phyloP scores from a whole-genome alignment of 2,113 vertebrate genomes.

The Malurus elegans region DNA sequence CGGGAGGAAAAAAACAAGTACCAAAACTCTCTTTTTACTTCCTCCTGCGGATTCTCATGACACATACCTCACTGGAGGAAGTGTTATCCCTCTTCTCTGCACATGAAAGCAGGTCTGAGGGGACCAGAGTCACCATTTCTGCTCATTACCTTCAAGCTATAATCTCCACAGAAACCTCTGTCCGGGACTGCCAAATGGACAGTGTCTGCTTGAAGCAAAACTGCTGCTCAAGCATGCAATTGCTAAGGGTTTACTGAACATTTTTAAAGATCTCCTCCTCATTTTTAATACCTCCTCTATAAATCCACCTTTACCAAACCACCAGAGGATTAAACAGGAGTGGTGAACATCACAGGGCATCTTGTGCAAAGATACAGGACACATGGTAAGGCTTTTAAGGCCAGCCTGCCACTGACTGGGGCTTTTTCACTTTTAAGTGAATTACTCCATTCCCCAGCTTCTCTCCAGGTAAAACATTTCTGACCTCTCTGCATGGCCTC shows the following conservation, averaged over 20 bases:
- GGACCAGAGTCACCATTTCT: background rate
- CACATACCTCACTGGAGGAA: background rate
- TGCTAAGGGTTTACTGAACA: background rate
- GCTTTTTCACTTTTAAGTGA: background rate
- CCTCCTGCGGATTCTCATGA: background rate
- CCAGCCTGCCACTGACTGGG: background rate
- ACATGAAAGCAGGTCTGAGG: accelerated
- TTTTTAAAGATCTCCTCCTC: background rate
- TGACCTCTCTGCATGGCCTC: background rate
- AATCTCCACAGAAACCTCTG: background rate
- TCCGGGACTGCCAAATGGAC: background rate
- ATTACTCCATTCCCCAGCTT: background rate
- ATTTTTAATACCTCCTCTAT: background rate
- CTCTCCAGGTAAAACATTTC: background rate
- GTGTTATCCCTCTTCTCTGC: background rate
- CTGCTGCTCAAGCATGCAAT: background rate
- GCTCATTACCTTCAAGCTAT: background rate
- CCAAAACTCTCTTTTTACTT: background rate
- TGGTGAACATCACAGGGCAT: background rate
- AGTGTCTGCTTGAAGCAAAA: background rate
- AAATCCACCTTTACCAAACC: background rate
- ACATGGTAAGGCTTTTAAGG: background rate
- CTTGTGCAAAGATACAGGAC: background rate
- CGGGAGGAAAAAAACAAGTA: background rate
- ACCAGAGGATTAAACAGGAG: background rate